These are phyloP conservation scores for Dendroctonus valens DNA, from an alignment of 1,140 invertebrate species.

Conservation along the genomic window DNA sequence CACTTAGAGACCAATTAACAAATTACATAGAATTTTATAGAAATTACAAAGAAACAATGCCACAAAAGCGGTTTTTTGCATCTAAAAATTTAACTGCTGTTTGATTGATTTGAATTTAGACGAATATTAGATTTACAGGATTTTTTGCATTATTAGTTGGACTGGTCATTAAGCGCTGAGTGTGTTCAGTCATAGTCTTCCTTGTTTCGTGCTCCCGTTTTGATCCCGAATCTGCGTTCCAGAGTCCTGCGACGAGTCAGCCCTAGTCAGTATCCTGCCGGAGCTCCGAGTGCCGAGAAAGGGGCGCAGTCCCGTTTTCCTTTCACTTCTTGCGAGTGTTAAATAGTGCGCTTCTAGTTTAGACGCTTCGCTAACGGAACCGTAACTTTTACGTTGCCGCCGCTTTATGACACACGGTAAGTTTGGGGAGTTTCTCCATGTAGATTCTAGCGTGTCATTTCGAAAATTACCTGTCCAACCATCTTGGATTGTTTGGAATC, in stretches of 20 bases:
- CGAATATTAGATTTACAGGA: too few species aligned
- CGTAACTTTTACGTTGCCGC: not conserved
- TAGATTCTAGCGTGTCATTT: too few species aligned
- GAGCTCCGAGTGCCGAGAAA: constrained; percentile 5
- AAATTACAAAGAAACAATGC: too few species aligned
- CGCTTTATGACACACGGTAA: constrained; percentile 19
- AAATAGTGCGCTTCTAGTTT: constrained; percentile 24
- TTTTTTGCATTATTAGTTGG: too few species aligned
- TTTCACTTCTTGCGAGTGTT: constrained; percentile 15
- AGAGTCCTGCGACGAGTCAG: constrained; percentile 14
- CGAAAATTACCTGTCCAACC: too few species aligned
- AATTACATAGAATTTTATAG: too few species aligned
- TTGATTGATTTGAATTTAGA: too few species aligned
- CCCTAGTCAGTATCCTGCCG: constrained; percentile 19
- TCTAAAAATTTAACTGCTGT: too few species aligned
- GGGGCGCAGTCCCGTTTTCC: constrained; percentile 7
- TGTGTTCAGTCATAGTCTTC: not conserved
- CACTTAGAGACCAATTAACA: too few species aligned
- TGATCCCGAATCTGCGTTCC: constrained; percentile 18
- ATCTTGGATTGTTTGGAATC: too few species aligned
- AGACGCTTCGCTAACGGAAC: constrained; percentile 1
- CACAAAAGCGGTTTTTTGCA: too few species aligned
- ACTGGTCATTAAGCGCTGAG: not conserved
- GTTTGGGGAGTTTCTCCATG: not conserved
- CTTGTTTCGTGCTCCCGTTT: constrained; percentile 4